Percentiles rank a stretch among this genome's conserved stretches.
phyloP scores from a whole-genome alignment of 1,140 invertebrate genomes.

The Bathynomus jamesi region DNA sequence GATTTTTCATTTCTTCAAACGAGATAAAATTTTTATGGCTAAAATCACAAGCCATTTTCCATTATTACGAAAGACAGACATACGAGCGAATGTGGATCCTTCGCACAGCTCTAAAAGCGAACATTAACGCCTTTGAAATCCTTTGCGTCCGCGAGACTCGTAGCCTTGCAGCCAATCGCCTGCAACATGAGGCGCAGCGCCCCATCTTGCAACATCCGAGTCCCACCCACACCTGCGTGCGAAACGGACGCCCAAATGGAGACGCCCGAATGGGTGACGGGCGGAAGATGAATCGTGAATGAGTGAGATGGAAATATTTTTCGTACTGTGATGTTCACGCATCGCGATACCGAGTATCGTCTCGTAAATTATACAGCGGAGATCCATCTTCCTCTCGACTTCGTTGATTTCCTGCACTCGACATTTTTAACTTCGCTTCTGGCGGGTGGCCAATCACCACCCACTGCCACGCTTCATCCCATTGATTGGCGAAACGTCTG shows the following conservation, averaged over 20 bases:
- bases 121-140: not conserved
- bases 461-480: conserved; percentile 6
- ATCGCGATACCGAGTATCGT: conserved; percentile 17
- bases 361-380: conserved; percentile 35
- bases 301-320: not conserved
- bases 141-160: not conserved
- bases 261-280: not conserved
- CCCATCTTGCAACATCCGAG: not conserved
- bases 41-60: too few species aligned
- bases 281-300: not conserved
- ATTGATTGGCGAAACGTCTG: conserved; percentile 23
- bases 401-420: conserved; percentile 33
- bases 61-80: too few species aligned
- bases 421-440: conserved; percentile 33
- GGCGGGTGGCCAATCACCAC: conserved; percentile 27
- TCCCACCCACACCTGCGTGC: not conserved
- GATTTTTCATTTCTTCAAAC: too few species aligned
- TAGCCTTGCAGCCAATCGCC: not conserved
- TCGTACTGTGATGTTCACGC: not conserved
- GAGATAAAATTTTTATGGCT: too few species aligned
- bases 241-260: too few species aligned
- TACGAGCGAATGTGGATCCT: too few species aligned
- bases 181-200: not conserved
- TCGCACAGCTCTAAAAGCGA: too few species aligned
- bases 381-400: conserved; percentile 31